These are phyloP conservation scores for Chelidonichthys spinosus DNA, from an alignment of 2,797 vertebrate species.

Conservation along the genomic window DNA sequence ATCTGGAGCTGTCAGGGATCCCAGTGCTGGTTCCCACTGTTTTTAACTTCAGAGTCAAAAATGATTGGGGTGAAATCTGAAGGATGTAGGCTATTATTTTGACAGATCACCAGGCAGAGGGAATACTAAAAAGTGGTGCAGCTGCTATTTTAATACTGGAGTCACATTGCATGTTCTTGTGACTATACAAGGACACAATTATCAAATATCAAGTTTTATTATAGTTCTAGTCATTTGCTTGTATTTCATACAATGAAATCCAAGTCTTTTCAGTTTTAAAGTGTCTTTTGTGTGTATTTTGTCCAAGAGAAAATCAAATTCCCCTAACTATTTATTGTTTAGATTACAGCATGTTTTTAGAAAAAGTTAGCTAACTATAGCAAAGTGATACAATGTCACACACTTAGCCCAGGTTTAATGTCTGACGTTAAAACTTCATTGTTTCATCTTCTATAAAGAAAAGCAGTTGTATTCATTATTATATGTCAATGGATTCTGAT, in stretches of 20 bases:
- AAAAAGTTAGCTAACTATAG: not conserved
- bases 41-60: constrained; percentile 40
- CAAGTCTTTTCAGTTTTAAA: not conserved
- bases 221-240: not conserved
- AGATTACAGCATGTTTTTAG: not conserved
- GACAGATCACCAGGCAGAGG: constrained; percentile 34
- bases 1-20: constrained; percentile 24
- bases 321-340: not conserved
- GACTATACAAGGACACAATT: not conserved
- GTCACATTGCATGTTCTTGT: not conserved
- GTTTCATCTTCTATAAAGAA: not conserved
- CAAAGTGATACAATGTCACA: not conserved
- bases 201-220: not conserved
- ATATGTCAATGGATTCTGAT: not conserved
- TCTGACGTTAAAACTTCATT: not conserved
- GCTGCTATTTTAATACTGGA: constrained; percentile 31
- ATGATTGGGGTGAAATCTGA: constrained; percentile 42
- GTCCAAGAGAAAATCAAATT: not conserved
- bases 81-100: constrained; percentile 23
- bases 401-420: not conserved
- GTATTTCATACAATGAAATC: no score
- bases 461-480: not conserved
- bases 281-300: not conserved
- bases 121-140: constrained; percentile 12
- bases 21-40: not conserved